Percentiles rank a stretch among this genome's conserved stretches.
Conservation (phyloP, 2,113 vertebrate species). For the Acinonyx jubatus region DNA sequence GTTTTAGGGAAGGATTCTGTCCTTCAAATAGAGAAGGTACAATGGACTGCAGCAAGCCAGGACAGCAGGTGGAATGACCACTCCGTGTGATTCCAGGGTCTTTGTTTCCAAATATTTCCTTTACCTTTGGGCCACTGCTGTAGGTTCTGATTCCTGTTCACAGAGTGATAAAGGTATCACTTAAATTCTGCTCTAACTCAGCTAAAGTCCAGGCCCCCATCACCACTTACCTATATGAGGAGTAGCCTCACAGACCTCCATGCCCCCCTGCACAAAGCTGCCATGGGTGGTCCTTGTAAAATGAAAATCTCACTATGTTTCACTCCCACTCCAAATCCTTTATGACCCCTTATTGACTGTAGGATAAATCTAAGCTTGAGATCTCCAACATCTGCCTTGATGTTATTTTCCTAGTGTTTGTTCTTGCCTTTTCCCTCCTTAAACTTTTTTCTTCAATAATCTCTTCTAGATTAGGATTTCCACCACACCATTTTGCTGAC, state of each 20-base stretch:
- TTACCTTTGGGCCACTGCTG: not conserved
- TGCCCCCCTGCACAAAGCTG: not conserved
- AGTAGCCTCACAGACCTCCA: not conserved
- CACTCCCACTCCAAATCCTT: not conserved
- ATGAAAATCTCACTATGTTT: not conserved
- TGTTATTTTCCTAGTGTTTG: not conserved
- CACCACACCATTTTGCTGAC: not conserved
- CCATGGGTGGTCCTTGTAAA: not conserved
- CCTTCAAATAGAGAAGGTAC: not conserved
- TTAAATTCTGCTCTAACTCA: not conserved
- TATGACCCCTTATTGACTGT: not conserved
- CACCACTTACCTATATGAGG: not conserved
- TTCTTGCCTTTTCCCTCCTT: not conserved
- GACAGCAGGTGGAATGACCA: not conserved
- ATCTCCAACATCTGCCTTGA: not conserved
- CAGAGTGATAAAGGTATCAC: not conserved
- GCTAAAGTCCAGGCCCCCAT: not conserved
- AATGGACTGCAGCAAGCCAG: not conserved
- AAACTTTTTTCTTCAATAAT: not conserved
- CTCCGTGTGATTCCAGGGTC: no score
- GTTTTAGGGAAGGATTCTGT: not conserved
- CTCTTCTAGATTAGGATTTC: not conserved
- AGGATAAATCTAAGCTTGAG: not conserved
- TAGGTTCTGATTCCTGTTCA: not conserved
- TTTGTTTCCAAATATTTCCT: not conserved